Percentiles rank a stretch among this genome's conserved stretches.
phyloP scores from a whole-genome alignment of 37 sponge, comb jelly and placozoan species.

The Ephydatia muelleri region DNA sequence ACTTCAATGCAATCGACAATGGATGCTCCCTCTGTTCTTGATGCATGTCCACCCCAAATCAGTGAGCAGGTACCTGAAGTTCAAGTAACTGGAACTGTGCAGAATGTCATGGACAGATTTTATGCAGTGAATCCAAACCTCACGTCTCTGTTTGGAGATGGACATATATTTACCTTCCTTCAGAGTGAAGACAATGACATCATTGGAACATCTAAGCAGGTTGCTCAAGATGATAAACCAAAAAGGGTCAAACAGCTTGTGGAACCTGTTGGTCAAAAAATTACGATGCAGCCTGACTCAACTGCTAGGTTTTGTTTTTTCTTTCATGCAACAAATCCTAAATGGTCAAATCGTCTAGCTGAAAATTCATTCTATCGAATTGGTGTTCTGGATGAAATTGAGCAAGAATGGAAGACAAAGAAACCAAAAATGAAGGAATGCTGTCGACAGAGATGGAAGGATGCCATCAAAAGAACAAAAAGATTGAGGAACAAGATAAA shows the following conservation, averaged over 20 bases:
- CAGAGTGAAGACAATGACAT: neutral
- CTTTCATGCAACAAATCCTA: neutral
- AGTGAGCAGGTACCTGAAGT: neutral
- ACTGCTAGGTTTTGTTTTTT: neutral
- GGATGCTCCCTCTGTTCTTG: neutral
- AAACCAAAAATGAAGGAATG: neutral
- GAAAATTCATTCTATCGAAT: neutral
- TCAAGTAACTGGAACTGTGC: neutral
- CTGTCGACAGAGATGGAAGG: neutral
- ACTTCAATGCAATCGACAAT: neutral
- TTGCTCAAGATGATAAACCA: neutral
- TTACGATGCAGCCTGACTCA: neutral
- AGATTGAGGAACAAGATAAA: neutral
- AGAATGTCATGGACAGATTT: neutral
- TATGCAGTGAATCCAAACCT: neutral
- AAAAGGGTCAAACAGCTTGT: neutral
- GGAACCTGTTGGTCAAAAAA: neutral
- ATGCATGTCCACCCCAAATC: neutral
- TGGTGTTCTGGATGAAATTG: neutral
- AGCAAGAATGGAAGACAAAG: neutral
- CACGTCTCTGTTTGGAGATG: neutral
- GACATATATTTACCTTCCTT: neutral
- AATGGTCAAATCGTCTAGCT: neutral
- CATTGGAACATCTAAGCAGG: neutral
- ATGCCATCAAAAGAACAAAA: conserved; percentile 7